Percentiles rank a stretch among this genome's conserved stretches.
phyloP scores from a whole-genome alignment of 2,113 vertebrate species.

The Psephotus haematonotus region DNA sequence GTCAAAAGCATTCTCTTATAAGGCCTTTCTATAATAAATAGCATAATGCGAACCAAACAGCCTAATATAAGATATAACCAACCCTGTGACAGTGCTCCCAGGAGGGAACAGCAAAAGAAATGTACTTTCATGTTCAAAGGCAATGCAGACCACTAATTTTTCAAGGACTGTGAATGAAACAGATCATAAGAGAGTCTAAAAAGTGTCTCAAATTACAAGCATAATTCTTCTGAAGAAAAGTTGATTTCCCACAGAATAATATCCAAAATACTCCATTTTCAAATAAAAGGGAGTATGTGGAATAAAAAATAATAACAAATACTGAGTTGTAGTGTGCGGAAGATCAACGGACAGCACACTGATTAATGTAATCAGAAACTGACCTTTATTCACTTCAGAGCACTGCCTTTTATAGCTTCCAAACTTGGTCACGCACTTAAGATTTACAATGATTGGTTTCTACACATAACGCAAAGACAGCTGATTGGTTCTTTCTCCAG shows the following conservation, averaged over 20 bases:
- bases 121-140: not conserved
- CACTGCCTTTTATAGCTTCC: too few relatives aligned
- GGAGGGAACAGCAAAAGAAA: not conserved
- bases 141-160: not conserved
- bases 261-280: not conserved
- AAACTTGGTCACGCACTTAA: too few relatives aligned
- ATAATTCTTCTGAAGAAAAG: not conserved
- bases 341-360: too few relatives aligned
- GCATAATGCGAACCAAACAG: not conserved
- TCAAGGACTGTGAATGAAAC: not conserved
- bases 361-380: too few relatives aligned
- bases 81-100: not conserved
- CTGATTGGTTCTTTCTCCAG: too few relatives aligned
- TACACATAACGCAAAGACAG: too few relatives aligned
- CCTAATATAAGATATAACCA: not conserved
- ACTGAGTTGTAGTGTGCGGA: not conserved
- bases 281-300: not conserved
- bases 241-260: not conserved
- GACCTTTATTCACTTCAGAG: too few relatives aligned
- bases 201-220: not conserved
- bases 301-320: not conserved
- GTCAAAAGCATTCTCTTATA: not conserved
- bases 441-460: too few relatives aligned
- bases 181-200: not conserved
- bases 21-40: not conserved